phyloP scores from a whole-genome alignment of 1,140 invertebrate genomes.

The Neotoxoptera formosana region DNA sequence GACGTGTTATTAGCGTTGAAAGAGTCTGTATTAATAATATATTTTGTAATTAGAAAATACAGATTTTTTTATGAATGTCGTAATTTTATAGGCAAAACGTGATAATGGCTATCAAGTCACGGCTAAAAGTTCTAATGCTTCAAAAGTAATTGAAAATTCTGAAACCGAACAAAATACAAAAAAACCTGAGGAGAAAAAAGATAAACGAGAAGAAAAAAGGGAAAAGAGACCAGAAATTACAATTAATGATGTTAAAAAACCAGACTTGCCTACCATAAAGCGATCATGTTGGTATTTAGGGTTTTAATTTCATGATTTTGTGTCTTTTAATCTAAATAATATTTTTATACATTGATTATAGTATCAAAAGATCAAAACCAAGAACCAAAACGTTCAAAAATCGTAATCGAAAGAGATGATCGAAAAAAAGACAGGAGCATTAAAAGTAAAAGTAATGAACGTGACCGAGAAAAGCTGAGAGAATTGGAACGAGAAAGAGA shows the following conservation, averaged over 20 bases:
- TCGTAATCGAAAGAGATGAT: slow-evolving; percentile 42
- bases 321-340: background rate
- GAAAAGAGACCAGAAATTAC: slow-evolving; percentile 57
- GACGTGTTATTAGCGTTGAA: slow-evolving; percentile 91
- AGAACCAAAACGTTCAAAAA: slow-evolving; percentile 54
- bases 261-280: background rate
- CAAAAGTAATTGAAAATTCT: slow-evolving; percentile 62
- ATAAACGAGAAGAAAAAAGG: slow-evolving; percentile 62
- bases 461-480: slow-evolving; percentile 50
- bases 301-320: background rate
- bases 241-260: slow-evolving; percentile 52
- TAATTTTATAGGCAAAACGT: slow-evolving; percentile 61
- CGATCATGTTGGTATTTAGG: background rate
- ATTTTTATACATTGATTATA: background rate
- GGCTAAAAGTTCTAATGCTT: slow-evolving; percentile 61
- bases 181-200: slow-evolving; percentile 64
- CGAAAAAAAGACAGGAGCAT: slow-evolving; percentile 36
- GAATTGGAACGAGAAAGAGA: slow-evolving; percentile 32
- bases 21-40: slow-evolving; percentile 67
- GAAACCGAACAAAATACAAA: slow-evolving; percentile 63
- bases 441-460: slow-evolving; percentile 59
- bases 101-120: slow-evolving; percentile 59
- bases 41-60: background rate
- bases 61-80: background rate
- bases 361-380: slow-evolving; percentile 42